Percentiles rank a stretch among this genome's conserved stretches.
Conservation (phyloP, 2,888 invertebrate species). For the Heliconius cydno region DNA sequence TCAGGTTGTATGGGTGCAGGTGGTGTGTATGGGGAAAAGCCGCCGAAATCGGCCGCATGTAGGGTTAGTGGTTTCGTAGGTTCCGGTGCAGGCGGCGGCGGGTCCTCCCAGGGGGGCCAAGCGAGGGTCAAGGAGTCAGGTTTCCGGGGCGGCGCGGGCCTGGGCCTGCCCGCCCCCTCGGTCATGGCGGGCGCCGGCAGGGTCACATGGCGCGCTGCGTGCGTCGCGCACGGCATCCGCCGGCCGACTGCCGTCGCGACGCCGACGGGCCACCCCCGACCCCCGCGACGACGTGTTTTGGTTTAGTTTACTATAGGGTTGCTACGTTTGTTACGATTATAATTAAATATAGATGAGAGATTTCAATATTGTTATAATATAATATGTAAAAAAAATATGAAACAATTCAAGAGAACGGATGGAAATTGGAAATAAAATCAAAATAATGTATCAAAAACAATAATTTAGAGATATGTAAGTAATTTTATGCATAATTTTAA, state of each 20-base stretch:
- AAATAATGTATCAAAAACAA: neutral
- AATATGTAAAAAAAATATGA: neutral
- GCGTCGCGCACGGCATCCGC: constrained; percentile 62
- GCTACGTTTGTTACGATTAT: constrained; percentile 15
- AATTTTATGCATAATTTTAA: neutral
- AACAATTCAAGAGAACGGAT: neutral
- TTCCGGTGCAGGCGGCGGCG: constrained; percentile 80
- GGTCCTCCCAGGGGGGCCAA: constrained; percentile 77
- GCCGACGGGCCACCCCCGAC: constrained; percentile 51
- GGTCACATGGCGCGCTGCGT: constrained; percentile 61
- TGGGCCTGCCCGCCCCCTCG: constrained; percentile 78
- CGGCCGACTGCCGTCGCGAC: constrained; percentile 67
- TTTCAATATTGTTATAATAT: neutral
- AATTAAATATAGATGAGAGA: neutral
- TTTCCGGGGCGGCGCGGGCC: constrained; percentile 81
- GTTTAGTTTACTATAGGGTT: constrained; percentile 45
- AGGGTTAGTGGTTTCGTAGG: constrained; percentile 52
- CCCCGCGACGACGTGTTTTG: constrained; percentile 54
- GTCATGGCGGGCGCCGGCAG: constrained; percentile 71
- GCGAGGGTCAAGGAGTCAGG: constrained; percentile 73
- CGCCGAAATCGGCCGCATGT: constrained; percentile 67
- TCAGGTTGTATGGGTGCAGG: constrained; percentile 71
- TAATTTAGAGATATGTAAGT: neutral
- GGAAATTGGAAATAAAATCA: neutral
- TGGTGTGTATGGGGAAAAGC: constrained; percentile 83